Evolutionary conservation across 1,140 invertebrate species (phyloP).

Genomic region (Aphelenchoides avenae): DNA sequence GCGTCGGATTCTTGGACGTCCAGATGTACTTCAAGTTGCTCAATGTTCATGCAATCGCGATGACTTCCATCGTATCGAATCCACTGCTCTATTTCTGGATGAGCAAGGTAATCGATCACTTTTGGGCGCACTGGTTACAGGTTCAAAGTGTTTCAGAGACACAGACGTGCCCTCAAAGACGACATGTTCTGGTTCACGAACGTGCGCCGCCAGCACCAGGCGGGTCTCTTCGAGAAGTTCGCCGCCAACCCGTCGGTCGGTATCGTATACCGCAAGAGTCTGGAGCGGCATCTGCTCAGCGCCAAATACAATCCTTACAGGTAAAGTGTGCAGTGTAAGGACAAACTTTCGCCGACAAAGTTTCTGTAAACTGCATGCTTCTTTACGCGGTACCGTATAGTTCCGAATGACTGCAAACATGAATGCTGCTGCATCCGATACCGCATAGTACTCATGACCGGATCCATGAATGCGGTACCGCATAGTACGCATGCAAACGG

Average conservation of each 20-base stretch:
- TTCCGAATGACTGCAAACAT: too few relatives aligned
- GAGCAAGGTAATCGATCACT: too few relatives aligned
- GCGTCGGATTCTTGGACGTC: slow-evolving; percentile 31
- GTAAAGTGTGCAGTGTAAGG: too few relatives aligned
- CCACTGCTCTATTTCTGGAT: slow-evolving; percentile 59
- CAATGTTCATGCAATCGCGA: slow-evolving; percentile 56
- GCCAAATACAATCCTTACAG: slow-evolving; percentile 49
- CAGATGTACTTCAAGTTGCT: slow-evolving; percentile 58
- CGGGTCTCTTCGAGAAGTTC: slow-evolving; percentile 50
- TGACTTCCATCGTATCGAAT: slow-evolving; percentile 58
- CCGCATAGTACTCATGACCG: too few relatives aligned
- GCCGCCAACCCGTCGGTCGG: slow-evolving; percentile 54
- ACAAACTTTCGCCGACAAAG: too few relatives aligned
- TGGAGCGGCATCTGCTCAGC: slow-evolving; percentile 50
- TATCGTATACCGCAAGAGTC: slow-evolving; percentile 50
- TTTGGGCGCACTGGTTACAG: too few relatives aligned
- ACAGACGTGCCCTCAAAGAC: slow-evolving; percentile 56
- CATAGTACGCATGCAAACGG: too few relatives aligned
- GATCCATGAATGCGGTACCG: too few relatives aligned
- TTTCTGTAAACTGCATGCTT: too few relatives aligned
- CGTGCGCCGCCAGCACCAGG: slow-evolving; percentile 42
- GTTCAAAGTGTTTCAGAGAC: slow-evolving; percentile 46
- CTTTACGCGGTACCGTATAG: too few relatives aligned
- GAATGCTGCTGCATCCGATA: too few relatives aligned
- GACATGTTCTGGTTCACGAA: slow-evolving; percentile 59